Percentiles rank a stretch among this genome's conserved stretches.
phyloP scores from a whole-genome alignment of 2,113 vertebrate species.

The Pollachius pollachius region DNA sequence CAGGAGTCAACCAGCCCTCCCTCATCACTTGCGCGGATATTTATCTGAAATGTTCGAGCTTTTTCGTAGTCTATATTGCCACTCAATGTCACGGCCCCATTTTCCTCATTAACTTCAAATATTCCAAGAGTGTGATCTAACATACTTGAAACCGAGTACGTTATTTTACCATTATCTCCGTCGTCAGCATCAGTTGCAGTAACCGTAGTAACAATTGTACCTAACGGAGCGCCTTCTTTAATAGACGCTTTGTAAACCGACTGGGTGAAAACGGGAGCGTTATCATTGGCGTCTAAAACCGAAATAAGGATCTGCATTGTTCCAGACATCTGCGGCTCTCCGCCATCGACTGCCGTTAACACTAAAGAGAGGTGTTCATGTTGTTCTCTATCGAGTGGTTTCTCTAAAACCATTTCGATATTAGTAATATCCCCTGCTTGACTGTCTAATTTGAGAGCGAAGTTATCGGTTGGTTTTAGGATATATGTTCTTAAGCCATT shows the following conservation, averaged over 20 bases:
- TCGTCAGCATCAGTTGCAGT: conserved; percentile 73
- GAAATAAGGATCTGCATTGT: conserved; percentile 30
- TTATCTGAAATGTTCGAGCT: conserved; percentile 34
- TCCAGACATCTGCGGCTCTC: background rate
- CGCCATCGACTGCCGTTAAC: conserved; percentile 25
- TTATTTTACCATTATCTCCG: conserved; percentile 57
- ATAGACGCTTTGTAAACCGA: conserved; percentile 58
- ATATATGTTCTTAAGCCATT: conserved; percentile 73
- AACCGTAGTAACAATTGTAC: conserved; percentile 45
- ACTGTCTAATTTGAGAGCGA: conserved; percentile 53
- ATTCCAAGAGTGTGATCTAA: conserved; percentile 23
- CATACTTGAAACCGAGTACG: conserved; percentile 65
- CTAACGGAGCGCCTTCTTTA: conserved; percentile 50
- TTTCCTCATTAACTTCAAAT: conserved; percentile 52
- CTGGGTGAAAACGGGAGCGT: conserved; percentile 53
- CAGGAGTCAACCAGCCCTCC: conserved; percentile 42
- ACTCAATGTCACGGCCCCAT: conserved; percentile 37
- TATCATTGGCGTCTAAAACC: conserved; percentile 57
- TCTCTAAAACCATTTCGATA: conserved; percentile 57
- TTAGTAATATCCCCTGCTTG: conserved; percentile 44
- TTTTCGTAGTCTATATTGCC: conserved; percentile 51
- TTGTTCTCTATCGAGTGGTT: conserved; percentile 52
- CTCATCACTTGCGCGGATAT: conserved; percentile 43
- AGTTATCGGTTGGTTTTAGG: conserved; percentile 62
- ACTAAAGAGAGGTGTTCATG: conserved; percentile 21